phyloP scores from a whole-genome alignment of 2,797 vertebrate genomes.

The Enteromius thamalakanensis region DNA sequence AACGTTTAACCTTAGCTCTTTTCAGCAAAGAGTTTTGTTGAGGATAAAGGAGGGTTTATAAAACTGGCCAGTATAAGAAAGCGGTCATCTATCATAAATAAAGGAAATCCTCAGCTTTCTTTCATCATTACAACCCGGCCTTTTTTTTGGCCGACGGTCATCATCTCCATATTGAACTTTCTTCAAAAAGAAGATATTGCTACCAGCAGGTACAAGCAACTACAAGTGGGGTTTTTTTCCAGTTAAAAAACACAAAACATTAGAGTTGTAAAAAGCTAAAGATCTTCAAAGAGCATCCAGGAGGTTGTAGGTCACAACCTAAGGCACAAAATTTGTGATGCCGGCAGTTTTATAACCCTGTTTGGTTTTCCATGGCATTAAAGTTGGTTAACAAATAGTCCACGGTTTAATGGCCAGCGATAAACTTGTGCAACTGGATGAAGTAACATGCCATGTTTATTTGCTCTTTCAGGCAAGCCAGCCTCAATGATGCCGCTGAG shows the following conservation, averaged over 20 bases:
- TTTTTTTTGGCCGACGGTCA: conserved; percentile 53
- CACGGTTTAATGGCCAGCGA: conserved; percentile 71
- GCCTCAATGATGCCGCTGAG: conserved; percentile 95
- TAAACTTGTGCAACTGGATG: conserved; percentile 62
- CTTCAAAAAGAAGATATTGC: conserved; percentile 65
- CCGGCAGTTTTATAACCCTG: conserved; percentile 8
- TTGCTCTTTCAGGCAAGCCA: conserved; percentile 88
- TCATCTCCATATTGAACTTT: conserved; percentile 66
- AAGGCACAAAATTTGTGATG: conserved; percentile 36
- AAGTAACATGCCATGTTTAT: conserved; percentile 32
- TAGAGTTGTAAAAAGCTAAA: conserved; percentile 7
- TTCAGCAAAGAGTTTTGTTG: conserved; percentile 1
- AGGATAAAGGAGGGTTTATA: conserved; percentile 50
- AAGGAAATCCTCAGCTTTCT: conserved; percentile 43
- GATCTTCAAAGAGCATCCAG: conserved; percentile 37
- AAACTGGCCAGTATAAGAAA: conserved; percentile 65
- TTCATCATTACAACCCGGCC: conserved; percentile 66
- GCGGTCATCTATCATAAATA: conserved; percentile 31
- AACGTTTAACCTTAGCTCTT: conserved; percentile 12
- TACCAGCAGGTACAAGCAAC: conserved; percentile 64
- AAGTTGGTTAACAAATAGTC: conserved; percentile 32
- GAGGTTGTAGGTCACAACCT: conserved; percentile 59
- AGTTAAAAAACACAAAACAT: background rate
- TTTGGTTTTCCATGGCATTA: conserved; percentile 16
- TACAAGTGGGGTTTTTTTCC: conserved; percentile 31